Percentiles rank a stretch among this genome's conserved stretches.
phyloP scores from a whole-genome alignment of 2,888 invertebrate genomes.

The Caenorhabditis sulstoni region DNA sequence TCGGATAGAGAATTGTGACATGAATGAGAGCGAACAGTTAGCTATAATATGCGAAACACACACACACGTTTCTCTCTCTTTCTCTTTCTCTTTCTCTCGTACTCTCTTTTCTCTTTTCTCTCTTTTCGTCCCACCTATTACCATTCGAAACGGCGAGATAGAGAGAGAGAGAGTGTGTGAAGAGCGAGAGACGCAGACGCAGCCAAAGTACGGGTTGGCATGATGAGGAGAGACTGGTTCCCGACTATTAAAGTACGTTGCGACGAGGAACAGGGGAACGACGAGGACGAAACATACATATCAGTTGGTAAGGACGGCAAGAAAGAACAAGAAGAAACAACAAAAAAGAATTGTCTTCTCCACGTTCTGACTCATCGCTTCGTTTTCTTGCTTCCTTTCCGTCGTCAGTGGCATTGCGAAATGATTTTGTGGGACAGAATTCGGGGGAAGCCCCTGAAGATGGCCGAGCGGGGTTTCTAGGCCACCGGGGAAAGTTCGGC shows the following conservation, averaged over 20 bases:
- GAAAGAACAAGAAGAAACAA: conserved; percentile 18
- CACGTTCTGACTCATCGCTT: conserved; percentile 15
- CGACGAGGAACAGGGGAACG: neutral
- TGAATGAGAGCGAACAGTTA: conserved; percentile 29
- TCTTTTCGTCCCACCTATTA: conserved; percentile 22
- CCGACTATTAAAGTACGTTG: conserved; percentile 42
- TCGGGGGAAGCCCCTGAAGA: too few species aligned
- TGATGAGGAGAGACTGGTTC: conserved; percentile 26
- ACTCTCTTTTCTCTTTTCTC: too few species aligned
- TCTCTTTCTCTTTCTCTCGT: conserved; percentile 9
- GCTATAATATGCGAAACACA: conserved; percentile 20
- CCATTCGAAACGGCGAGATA: conserved; percentile 29
- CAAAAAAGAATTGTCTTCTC: conserved; percentile 11
- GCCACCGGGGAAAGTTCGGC: too few species aligned
- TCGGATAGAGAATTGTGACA: neutral
- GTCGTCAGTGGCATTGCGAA: neutral
- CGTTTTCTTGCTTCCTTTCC: neutral
- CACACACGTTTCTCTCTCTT: conserved; percentile 13
- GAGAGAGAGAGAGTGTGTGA: conserved; percentile 21
- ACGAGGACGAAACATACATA: neutral
- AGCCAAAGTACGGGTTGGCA: conserved; percentile 22
- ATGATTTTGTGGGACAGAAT: neutral
- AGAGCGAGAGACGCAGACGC: conserved; percentile 4
- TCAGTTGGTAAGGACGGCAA: conserved; percentile 7
- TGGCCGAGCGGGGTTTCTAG: too few species aligned